phyloP scores from a whole-genome alignment of 1,140 invertebrate species.

The Pantala flavescens region DNA sequence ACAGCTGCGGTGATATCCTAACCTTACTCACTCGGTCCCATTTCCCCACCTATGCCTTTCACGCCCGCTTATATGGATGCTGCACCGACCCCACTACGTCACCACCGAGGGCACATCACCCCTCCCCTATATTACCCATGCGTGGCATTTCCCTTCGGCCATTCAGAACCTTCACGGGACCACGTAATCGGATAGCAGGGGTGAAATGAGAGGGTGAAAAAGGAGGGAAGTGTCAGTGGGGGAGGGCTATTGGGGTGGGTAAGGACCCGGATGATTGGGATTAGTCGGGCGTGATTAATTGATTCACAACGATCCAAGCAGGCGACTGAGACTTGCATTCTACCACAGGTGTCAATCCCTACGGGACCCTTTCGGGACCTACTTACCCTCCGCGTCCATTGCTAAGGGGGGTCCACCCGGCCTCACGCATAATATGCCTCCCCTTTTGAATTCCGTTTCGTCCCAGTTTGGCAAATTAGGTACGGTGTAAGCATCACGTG shows the following conservation, averaged over 20 bases:
- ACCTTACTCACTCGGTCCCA: not conserved
- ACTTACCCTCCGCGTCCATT: not conserved
- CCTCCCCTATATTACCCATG: not conserved
- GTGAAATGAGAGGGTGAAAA: not conserved
- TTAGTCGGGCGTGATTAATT: conserved; percentile 15
- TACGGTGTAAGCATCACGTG: not conserved
- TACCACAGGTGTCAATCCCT: conserved; percentile 13
- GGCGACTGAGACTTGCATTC: conserved; percentile 7
- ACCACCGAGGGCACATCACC: not conserved
- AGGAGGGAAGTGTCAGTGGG: not conserved
- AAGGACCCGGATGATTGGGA: not conserved
- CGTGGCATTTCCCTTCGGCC: not conserved
- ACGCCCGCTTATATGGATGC: not conserved
- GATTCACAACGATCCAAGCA: conserved; percentile 14
- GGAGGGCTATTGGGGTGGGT: not conserved
- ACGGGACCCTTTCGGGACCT: not conserved
- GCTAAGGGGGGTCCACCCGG: not conserved
- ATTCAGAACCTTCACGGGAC: not conserved
- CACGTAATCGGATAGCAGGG: not conserved
- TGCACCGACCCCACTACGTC: not conserved
- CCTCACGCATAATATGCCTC: not conserved
- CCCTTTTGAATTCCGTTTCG: not conserved
- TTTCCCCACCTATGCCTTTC: not conserved
- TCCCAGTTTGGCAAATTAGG: not conserved
- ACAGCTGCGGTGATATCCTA: not conserved